Conservation (phyloP, 2,888 invertebrate genomes). For the Hydriomena furcata region DNA sequence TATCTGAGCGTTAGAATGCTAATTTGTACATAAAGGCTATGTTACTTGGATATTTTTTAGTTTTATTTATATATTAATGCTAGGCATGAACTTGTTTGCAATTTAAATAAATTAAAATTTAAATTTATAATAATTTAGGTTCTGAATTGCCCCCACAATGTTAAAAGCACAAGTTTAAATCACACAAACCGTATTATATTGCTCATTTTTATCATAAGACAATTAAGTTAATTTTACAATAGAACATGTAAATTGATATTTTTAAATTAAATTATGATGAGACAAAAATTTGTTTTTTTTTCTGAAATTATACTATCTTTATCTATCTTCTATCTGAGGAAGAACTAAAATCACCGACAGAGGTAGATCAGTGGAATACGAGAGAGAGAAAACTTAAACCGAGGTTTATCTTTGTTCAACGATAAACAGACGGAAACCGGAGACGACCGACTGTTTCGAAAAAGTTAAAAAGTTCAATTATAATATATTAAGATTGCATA, state of each 20-base stretch:
- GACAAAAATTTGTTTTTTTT: slow-evolving; percentile 32
- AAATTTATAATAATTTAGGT: too few species aligned
- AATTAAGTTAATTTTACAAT: slow-evolving; percentile 40
- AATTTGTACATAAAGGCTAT: slow-evolving; percentile 38
- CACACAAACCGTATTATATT: slow-evolving; percentile 27
- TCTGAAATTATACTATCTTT: too few species aligned
- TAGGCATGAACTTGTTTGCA: not conserved
- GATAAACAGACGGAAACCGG: too few species aligned
- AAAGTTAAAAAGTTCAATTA: too few species aligned
- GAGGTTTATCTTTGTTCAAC: too few species aligned
- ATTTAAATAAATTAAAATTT: too few species aligned
- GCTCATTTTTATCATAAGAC: slow-evolving; percentile 45
- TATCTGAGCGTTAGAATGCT: slow-evolving; percentile 39
- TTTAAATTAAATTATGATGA: slow-evolving; percentile 62
- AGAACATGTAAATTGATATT: slow-evolving; percentile 53
- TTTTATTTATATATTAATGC: slow-evolving; percentile 9
- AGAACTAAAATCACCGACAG: too few species aligned
- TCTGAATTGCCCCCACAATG: too few species aligned
- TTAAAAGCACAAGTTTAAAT: not conserved
- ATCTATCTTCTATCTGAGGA: too few species aligned
- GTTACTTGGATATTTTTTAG: slow-evolving; percentile 25
- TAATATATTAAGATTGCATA: not conserved
- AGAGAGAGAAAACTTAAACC: too few species aligned
- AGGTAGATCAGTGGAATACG: too few species aligned
- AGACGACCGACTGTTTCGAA: too few species aligned